A percentile compares a stretch with the other conserved stretches of the same genome.
Conservation (phyloP, 2,797 vertebrate species). For the Darevskia nairensis region DNA sequence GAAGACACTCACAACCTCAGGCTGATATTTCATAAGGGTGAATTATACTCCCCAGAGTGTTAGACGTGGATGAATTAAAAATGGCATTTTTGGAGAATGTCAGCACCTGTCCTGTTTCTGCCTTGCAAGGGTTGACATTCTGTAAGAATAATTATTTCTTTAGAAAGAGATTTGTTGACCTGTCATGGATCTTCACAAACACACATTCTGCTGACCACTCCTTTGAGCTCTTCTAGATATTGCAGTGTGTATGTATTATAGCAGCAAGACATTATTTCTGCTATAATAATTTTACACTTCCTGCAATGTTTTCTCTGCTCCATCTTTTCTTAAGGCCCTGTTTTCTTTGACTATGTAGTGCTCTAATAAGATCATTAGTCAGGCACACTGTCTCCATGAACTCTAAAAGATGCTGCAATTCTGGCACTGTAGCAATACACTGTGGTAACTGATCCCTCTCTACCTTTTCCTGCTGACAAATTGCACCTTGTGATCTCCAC, state of each 20-base stretch:
- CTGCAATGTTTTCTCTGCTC: constrained; percentile 17
- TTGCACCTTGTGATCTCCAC: constrained; percentile 39
- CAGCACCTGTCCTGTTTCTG: constrained; percentile 73
- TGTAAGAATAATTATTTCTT: constrained; percentile 74
- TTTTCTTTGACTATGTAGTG: constrained; percentile 59
- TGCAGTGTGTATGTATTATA: constrained; percentile 44
- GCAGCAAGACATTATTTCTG: constrained; percentile 63
- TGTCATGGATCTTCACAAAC: constrained; percentile 62
- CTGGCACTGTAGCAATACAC: constrained; percentile 64
- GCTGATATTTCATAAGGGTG: constrained; percentile 62
- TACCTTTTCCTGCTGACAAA: constrained; percentile 37
- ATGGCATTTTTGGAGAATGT: constrained; percentile 70
- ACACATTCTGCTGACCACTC: constrained; percentile 67
- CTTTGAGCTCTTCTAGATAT: constrained; percentile 58
- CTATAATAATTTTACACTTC: constrained; percentile 61
- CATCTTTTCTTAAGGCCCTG: constrained; percentile 48
- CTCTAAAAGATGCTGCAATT: constrained; percentile 45
- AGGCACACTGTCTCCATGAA: constrained; percentile 39
- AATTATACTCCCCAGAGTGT: constrained; percentile 65
- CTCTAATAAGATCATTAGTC: constrained; percentile 64
- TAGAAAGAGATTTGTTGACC: constrained; percentile 76
- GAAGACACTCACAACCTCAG: constrained; percentile 59
- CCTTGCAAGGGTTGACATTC: constrained; percentile 63
- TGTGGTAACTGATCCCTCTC: constrained; percentile 36
- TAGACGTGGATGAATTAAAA: constrained; percentile 71